A percentile compares a stretch with the other conserved stretches of the same genome.
Evolutionary conservation across 2,113 vertebrate species (phyloP).

Genomic region (Camelus dromedarius): DNA sequence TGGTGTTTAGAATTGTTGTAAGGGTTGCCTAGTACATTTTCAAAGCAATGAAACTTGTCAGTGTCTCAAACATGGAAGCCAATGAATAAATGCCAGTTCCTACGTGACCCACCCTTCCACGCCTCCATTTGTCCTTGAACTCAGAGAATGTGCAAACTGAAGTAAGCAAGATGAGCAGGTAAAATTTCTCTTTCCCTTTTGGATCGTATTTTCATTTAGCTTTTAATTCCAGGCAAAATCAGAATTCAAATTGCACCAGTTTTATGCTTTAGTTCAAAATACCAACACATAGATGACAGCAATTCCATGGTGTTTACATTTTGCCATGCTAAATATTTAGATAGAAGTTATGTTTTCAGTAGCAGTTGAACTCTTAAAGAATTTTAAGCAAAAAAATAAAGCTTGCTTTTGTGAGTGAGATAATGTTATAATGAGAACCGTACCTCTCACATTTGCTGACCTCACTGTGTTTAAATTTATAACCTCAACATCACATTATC

Average conservation of each 20-base stretch:
- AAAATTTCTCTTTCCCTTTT: not conserved
- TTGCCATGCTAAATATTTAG: constrained; percentile 56
- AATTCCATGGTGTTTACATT: constrained; percentile 42
- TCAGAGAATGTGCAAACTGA: not conserved
- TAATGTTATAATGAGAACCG: constrained; percentile 59
- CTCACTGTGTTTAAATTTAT: constrained; percentile 73
- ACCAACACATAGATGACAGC: constrained; percentile 19
- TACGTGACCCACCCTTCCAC: not conserved
- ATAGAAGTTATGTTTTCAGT: constrained; percentile 55
- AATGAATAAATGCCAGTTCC: not conserved
- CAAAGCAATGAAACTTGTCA: not conserved
- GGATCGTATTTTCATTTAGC: constrained; percentile 37
- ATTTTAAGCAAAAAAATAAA: constrained; percentile 26
- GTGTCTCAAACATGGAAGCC: not conserved
- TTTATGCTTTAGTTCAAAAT: constrained; percentile 54
- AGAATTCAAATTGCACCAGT: constrained; percentile 46
- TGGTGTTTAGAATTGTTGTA: not conserved
- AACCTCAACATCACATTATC: constrained; percentile 56
- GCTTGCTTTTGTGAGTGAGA: not conserved
- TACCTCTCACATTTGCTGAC: constrained; percentile 57
- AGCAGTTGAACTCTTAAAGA: constrained; percentile 25
- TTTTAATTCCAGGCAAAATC: constrained; percentile 37
- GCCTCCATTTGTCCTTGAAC: not conserved
- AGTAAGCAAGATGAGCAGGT: not conserved
- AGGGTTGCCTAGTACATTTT: not conserved